phyloP scores from a whole-genome alignment of 1,140 invertebrate species.

The Conopomorpha cramerella region DNA sequence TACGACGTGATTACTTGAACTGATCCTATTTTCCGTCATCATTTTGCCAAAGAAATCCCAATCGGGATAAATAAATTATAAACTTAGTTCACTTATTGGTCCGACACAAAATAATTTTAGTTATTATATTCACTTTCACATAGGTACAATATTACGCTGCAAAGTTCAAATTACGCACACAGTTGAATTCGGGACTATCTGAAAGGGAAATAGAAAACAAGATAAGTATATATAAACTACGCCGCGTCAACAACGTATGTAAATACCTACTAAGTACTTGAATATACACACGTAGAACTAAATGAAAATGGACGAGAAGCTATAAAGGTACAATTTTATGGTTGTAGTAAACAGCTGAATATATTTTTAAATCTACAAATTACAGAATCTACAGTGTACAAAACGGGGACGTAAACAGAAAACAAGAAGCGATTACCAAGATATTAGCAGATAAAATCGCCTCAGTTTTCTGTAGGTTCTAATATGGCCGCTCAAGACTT shows the following conservation, averaged over 20 bases:
- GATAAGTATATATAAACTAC: slow-evolving; percentile 19
- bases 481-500: slow-evolving; percentile 49
- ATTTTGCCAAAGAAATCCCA: slow-evolving; percentile 54
- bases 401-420: too few relatives aligned
- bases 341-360: too few relatives aligned
- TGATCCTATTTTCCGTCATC: slow-evolving; percentile 66
- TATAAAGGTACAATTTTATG: too few relatives aligned
- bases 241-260: slow-evolving; percentile 38
- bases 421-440: slow-evolving; percentile 25
- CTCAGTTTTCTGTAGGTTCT: slow-evolving; percentile 24
- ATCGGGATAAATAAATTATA: slow-evolving; percentile 50
- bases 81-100: slow-evolving; percentile 48
- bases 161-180: slow-evolving; percentile 53
- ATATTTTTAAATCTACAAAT: too few relatives aligned
- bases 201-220: slow-evolving; percentile 20
- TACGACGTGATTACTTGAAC: slow-evolving; percentile 62
- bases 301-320: too few relatives aligned
- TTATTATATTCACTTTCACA: slow-evolving; percentile 49
- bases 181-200: slow-evolving; percentile 47
- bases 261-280: too few relatives aligned
- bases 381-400: too few relatives aligned
- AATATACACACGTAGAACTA: too few relatives aligned
- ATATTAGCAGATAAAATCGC: slow-evolving; percentile 28
- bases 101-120: slow-evolving; percentile 54
- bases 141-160: slow-evolving; percentile 45